Evolutionary conservation across 2,797 vertebrate species (phyloP), one percentile per base, ranked within the genome.

Genomic region (Anguilla obscura): DNA sequence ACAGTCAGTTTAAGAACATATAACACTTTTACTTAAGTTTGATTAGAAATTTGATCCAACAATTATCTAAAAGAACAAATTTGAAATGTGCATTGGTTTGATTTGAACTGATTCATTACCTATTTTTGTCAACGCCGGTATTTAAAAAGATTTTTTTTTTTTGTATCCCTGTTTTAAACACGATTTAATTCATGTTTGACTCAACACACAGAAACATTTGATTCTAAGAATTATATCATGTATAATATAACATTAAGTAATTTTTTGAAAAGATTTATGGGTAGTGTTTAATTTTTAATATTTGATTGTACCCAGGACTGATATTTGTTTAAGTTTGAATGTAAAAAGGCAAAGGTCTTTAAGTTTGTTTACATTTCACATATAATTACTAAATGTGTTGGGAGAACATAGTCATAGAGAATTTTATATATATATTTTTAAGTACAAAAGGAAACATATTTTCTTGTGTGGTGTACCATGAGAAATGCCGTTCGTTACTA

Each of bases 361-460:
- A 33, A 33, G 12, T 33, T 76, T n/a, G 63, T 24, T 30, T 27
- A 30, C 27, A 71, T 7, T 30, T 71, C 6, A 71, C n/a, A 9
- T 71, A 16, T 5, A 36, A 14, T 76, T 36, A 45, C 33, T 89
- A 56, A 76, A 85, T 48, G 87, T 88, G 76, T 9, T 0, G 52
- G 91, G 91, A 66, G 63, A 66, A 66, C n/a, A 66, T 66, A n/a
- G 63, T 90, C 21, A 82, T 48, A n/a, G 8, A 82, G 90, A 88
- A 87, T 91, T 89, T 87, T 87, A 40, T 40, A 40, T 3, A 40
- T 40, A 40, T 40, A 16, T 52, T 52, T 52, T 52, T 10, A 40
- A 52, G 50, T 52, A 92, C 91, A 92, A 90, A 93, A 93, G 94
- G 92, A 93, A 94, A 94, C 90, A 71, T 18, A 52, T 33, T 85